phyloP scores from a whole-genome alignment of 2,113 vertebrate genomes.

The Phylloscopus trochilus region DNA sequence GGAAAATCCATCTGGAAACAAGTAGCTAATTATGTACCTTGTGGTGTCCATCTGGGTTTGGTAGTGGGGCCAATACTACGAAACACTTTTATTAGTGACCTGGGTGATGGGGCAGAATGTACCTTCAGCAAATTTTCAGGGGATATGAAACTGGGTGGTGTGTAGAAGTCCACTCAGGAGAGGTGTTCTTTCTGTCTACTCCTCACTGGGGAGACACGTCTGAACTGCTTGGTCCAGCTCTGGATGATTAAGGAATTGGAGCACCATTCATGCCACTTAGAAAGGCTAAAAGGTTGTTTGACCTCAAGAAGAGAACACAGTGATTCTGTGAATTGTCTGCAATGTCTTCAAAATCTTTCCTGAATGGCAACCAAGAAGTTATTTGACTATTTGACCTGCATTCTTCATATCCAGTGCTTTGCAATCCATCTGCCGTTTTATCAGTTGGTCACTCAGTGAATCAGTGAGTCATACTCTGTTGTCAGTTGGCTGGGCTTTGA shows the following conservation, averaged over 20 bases:
- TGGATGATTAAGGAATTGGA: background rate
- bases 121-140: background rate
- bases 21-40: background rate
- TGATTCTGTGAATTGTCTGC: background rate
- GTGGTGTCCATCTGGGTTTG: background rate
- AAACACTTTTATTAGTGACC: background rate
- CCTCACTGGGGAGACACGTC: background rate
- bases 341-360: background rate
- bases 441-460: background rate
- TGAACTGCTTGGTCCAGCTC: background rate
- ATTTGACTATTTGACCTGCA: background rate
- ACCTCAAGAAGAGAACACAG: background rate
- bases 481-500: background rate
- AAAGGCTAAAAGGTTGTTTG: background rate
- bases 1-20: background rate
- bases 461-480: background rate
- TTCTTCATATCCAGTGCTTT: background rate
- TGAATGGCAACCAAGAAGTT: background rate
- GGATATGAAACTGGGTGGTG: background rate
- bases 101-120: background rate
- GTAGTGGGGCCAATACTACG: background rate
- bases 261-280: background rate
- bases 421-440: background rate
- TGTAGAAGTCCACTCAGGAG: background rate
- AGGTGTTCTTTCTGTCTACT: background rate